phyloP scores from a whole-genome alignment of 2,113 vertebrate genomes.

The Gopherus evgoodei region DNA sequence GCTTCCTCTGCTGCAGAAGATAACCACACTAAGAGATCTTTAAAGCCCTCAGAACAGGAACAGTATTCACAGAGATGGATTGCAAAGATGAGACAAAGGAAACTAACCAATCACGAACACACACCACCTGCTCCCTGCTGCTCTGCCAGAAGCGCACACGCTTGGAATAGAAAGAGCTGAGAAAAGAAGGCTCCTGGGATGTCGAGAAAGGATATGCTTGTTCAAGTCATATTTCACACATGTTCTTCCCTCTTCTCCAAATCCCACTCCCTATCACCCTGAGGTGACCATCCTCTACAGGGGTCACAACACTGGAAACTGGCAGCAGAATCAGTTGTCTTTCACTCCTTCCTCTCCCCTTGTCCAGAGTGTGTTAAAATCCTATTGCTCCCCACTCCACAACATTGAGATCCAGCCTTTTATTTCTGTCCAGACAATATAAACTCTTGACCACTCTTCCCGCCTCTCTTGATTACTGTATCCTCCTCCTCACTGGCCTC shows the following conservation, averaged over 20 bases:
- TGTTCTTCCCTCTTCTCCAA: background rate
- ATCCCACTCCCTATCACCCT: background rate
- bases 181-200: background rate
- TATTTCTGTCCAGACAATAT: background rate
- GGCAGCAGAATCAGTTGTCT: background rate
- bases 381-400: background rate
- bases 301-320: background rate
- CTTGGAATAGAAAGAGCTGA: background rate
- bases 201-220: background rate
- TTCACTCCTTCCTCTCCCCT: background rate
- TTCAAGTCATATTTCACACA: background rate
- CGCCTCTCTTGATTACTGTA: background rate
- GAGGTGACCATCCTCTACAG: background rate
- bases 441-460: background rate
- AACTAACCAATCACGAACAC: slow-evolving; percentile 45
- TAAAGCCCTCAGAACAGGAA: slow-evolving; percentile 26
- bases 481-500: background rate
- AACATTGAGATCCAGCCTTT: background rate
- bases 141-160: background rate
- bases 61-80: slow-evolving; percentile 17
- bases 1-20: slow-evolving; percentile 38
- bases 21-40: slow-evolving; percentile 39
- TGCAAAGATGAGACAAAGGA: slow-evolving; percentile 53
- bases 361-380: background rate
- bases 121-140: slow-evolving; percentile 46